Evolutionary conservation across 2,113 vertebrate species (phyloP).

Genomic region (Arenaria interpres): DNA sequence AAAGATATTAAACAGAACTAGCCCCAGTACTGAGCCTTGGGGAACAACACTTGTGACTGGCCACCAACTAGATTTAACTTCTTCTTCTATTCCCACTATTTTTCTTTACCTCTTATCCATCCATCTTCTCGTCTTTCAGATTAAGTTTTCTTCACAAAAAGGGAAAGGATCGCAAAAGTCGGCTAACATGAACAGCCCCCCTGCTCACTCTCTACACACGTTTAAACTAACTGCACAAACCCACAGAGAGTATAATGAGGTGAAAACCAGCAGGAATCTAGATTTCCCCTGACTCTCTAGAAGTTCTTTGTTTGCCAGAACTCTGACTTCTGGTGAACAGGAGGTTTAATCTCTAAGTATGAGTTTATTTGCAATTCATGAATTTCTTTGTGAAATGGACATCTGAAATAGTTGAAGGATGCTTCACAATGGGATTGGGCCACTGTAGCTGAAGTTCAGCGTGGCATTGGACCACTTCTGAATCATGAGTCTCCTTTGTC

Average conservation of each 20-base stretch:
- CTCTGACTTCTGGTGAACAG: slow-evolving; percentile 31
- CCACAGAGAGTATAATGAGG: slow-evolving; percentile 23
- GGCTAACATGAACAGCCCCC: not conserved
- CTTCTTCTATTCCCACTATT: not conserved
- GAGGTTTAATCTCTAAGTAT: slow-evolving; percentile 14
- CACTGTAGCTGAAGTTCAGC: not conserved
- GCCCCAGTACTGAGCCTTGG: not conserved
- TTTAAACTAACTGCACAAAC: slow-evolving; percentile 1
- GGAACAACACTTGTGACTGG: not conserved
- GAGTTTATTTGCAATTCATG: slow-evolving; percentile 39
- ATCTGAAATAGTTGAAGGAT: not conserved
- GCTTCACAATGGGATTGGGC: not conserved
- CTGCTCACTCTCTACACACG: not conserved
- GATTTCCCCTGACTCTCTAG: not conserved
- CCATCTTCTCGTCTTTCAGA: not conserved
- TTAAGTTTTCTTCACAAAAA: not conserved
- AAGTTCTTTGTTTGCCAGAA: slow-evolving; percentile 42
- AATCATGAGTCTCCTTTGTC: not conserved
- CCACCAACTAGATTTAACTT: not conserved
- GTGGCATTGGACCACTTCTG: not conserved
- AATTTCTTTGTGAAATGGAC: slow-evolving; percentile 29
- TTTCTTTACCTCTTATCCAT: not conserved
- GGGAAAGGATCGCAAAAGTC: not conserved
- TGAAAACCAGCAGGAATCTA: slow-evolving; percentile 27
- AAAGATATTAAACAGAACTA: not conserved